Percentiles rank a stretch among this genome's conserved stretches.
Evolutionary conservation across 2,113 vertebrate species (phyloP).

Genomic region (Esox niger): DNA sequence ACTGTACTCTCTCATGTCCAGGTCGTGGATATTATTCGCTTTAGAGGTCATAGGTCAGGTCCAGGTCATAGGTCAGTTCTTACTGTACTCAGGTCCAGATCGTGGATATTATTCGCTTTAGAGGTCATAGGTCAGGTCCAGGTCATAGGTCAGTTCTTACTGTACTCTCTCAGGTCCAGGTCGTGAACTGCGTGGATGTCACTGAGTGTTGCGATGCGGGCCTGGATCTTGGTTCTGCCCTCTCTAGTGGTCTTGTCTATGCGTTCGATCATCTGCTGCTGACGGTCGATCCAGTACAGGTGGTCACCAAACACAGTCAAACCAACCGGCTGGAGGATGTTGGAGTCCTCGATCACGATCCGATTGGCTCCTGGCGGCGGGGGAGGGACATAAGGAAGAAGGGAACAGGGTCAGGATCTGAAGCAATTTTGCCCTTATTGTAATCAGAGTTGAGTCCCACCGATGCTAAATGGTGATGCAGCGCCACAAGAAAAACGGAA

Average conservation of each 20-base stretch:
- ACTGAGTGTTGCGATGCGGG: conserved; percentile 88
- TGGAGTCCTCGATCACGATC: conserved; percentile 92
- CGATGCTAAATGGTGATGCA: too few species aligned
- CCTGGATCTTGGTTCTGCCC: conserved; percentile 95
- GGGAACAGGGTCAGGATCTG: conserved; percentile 43
- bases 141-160: conserved; percentile 69
- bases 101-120: too few species aligned
- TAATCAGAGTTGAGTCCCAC: too few species aligned
- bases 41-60: too few species aligned
- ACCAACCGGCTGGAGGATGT: conserved; percentile 94
- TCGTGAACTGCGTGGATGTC: conserved; percentile 96
- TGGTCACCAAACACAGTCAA: conserved; percentile 92
- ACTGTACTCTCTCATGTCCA: too few species aligned
- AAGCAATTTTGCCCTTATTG: too few species aligned
- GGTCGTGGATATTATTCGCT: too few species aligned
- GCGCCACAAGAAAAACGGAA: too few species aligned
- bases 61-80: too few species aligned
- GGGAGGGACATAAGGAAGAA: conserved; percentile 36
- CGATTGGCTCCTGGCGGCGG: conserved; percentile 83
- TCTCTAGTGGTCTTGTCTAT: conserved; percentile 89
- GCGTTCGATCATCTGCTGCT: conserved; percentile 98
- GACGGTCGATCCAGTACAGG: conserved; percentile 97
- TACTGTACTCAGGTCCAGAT: too few species aligned
- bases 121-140: too few species aligned
- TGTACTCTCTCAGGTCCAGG: conserved; percentile 87